Evolutionary conservation across 2,888 invertebrate species (phyloP).

Genomic region (Tetrapedia diversipes): DNA sequence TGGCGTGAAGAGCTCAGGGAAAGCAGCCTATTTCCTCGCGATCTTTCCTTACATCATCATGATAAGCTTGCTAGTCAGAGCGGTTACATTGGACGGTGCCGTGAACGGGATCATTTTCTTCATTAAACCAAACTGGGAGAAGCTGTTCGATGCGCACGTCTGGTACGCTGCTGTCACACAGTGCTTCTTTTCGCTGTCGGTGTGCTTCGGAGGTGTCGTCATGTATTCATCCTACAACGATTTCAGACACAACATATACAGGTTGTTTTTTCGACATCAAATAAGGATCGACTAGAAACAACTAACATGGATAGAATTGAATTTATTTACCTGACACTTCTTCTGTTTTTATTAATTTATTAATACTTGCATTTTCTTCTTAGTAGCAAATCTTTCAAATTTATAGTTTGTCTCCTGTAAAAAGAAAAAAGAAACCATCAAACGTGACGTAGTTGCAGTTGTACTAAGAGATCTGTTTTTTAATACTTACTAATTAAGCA

Average conservation of each 20-base stretch:
- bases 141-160: slow-evolving; percentile 85
- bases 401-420: too few relatives aligned
- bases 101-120: slow-evolving; percentile 86
- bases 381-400: too few relatives aligned
- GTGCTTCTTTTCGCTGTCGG: slow-evolving; percentile 86
- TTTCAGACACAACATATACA: slow-evolving; percentile 85
- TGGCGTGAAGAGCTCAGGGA: slow-evolving; percentile 86
- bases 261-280: slow-evolving; percentile 77
- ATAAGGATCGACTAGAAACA: slow-evolving; percentile 20
- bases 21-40: slow-evolving; percentile 89
- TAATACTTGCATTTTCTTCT: too few relatives aligned
- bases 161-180: slow-evolving; percentile 87
- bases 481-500: too few relatives aligned
- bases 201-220: slow-evolving; percentile 86
- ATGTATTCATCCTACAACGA: slow-evolving; percentile 86
- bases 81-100: slow-evolving; percentile 86
- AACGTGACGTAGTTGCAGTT: too few relatives aligned
- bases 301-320: too few relatives aligned
- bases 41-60: slow-evolving; percentile 87
- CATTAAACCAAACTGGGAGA: slow-evolving; percentile 87
- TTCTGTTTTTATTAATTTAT: too few relatives aligned
- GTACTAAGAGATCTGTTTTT: too few relatives aligned
- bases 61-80: slow-evolving; percentile 85
- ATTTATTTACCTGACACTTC: too few relatives aligned
- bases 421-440: too few relatives aligned